These are phyloP conservation scores for Arrhopalites spinosus DNA, from an alignment of 2,888 invertebrate species.

Conservation along the genomic window DNA sequence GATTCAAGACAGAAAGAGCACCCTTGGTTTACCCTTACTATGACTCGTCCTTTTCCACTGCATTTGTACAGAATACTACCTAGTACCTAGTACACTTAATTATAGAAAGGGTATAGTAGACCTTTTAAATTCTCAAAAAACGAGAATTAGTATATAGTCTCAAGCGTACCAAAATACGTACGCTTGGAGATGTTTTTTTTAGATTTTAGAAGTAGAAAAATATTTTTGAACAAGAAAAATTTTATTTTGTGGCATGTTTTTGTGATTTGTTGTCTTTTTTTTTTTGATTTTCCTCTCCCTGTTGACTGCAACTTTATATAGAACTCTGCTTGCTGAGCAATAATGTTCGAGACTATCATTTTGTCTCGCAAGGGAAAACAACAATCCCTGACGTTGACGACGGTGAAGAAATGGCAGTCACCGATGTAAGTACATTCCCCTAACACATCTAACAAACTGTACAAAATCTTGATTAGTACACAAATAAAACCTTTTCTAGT, in stretches of 20 bases:
- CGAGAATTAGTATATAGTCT: background rate
- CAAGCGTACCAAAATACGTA: background rate
- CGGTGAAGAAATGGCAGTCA: conserved; percentile 62
- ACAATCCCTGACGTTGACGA: conserved; percentile 67
- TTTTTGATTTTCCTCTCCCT: background rate
- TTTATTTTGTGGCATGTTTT: conserved; percentile 15
- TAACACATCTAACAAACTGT: background rate
- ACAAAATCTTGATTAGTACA: too few species aligned
- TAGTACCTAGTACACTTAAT: too few species aligned
- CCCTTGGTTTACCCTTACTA: too few species aligned
- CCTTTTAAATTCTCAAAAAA: background rate
- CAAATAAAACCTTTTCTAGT: too few species aligned
- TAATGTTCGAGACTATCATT: conserved; percentile 75
- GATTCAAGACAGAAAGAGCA: too few species aligned
- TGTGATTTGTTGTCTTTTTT: background rate
- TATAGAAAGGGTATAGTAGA: too few species aligned
- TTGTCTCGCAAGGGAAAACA: conserved; percentile 66
- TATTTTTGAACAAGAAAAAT: background rate
- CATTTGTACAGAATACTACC: too few species aligned
- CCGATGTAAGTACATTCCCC: conserved; percentile 57
- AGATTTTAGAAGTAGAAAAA: background rate
- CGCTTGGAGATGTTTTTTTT: background rate
- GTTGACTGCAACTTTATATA: conserved; percentile 15
- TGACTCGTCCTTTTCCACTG: too few species aligned
- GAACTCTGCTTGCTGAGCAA: conserved; percentile 73